These are phyloP conservation scores for Dolichopus griseipennis DNA, from an alignment of 2,888 invertebrate species.

Conservation along the genomic window DNA sequence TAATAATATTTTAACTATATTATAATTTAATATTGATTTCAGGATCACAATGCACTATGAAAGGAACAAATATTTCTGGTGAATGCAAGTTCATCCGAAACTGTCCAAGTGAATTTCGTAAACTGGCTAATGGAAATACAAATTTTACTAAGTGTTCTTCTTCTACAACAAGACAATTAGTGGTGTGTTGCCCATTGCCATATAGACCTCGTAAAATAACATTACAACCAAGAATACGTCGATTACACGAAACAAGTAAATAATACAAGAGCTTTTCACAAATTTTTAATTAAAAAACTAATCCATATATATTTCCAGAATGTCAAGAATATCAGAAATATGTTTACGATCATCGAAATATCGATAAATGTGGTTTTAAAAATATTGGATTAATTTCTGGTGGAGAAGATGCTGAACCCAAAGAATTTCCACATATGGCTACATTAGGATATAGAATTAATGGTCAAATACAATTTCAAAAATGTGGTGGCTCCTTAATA, in stretches of 20 bases:
- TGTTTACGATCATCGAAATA: constrained; percentile 14
- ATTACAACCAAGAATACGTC: background rate
- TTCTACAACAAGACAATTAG: background rate
- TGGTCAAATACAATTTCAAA: background rate
- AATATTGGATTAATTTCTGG: constrained; percentile 40
- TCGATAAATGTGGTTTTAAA: constrained; percentile 28
- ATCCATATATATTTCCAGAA: constrained; percentile 14
- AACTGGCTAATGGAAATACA: background rate
- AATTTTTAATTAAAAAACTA: too few relatives aligned
- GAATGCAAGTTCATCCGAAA: too few relatives aligned
- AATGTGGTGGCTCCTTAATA: constrained; percentile 36
- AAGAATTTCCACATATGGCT: constrained; percentile 23
- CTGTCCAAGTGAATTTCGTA: background rate
- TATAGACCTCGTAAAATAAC: background rate
- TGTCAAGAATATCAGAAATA: constrained; percentile 19
- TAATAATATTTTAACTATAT: too few relatives aligned
- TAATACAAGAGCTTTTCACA: too few relatives aligned
- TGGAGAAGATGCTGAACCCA: background rate
- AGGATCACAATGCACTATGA: too few relatives aligned
- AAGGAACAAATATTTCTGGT: too few relatives aligned
- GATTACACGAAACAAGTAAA: too few relatives aligned
- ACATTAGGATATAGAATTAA: constrained; percentile 27
- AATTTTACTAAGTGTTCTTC: background rate
- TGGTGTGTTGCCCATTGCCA: background rate
- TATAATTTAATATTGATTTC: too few relatives aligned